Percentiles rank a stretch among this genome's conserved stretches.
Conservation (phyloP, 2,113 vertebrate genomes). For the Channa maculata region DNA sequence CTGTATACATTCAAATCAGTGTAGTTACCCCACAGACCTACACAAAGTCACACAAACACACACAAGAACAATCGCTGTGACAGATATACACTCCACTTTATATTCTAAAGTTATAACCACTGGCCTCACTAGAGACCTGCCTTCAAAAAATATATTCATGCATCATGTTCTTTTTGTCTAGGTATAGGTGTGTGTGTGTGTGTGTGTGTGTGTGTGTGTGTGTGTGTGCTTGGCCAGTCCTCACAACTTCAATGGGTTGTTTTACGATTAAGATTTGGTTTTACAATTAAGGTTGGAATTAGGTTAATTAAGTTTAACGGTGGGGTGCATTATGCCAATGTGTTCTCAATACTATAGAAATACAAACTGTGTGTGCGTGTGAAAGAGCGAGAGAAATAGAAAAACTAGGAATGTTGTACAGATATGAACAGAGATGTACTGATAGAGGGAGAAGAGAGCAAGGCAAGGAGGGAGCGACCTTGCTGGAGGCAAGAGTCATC, state of each 20-base stretch:
- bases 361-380: constrained; percentile 5
- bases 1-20: constrained; percentile 29
- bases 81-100: constrained; percentile 42
- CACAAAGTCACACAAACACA: constrained; percentile 24
- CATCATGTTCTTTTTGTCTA: constrained; percentile 29
- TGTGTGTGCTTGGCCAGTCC: neutral
- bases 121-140: constrained; percentile 43
- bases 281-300: too few relatives aligned
- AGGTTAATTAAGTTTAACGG: too few relatives aligned
- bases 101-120: constrained; percentile 44
- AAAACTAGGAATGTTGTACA: constrained; percentile 34
- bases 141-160: constrained; percentile 38
- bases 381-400: neutral
- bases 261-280: too few relatives aligned
- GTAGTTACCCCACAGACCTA: constrained; percentile 10
- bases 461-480: constrained; percentile 57
- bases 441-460: constrained; percentile 30
- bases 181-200: neutral
- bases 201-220: neutral
- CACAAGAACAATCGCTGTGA: neutral
- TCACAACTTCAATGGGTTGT: too few relatives aligned
- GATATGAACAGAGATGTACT: constrained; percentile 31
- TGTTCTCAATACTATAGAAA: too few relatives aligned
- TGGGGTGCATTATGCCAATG: too few relatives aligned
- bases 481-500: constrained; percentile 70